Evolutionary conservation across 2,113 vertebrate species (phyloP).

Genomic region (Fulica atra): DNA sequence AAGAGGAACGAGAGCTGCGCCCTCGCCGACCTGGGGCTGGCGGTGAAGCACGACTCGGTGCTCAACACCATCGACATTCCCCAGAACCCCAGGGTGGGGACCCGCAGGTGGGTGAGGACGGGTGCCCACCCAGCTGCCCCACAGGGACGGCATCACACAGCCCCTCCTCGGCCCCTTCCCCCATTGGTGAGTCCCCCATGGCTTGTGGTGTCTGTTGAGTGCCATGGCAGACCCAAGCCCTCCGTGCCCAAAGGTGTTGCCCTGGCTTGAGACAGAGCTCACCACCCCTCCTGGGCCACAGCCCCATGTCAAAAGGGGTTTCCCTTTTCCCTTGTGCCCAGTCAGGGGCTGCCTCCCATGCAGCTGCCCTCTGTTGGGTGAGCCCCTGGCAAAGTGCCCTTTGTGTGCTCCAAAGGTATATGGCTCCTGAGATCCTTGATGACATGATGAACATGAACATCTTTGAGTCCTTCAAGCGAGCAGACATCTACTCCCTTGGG

Average conservation of each 20-base stretch:
- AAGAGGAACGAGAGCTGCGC: slow-evolving; percentile 92
- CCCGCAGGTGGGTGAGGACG: slow-evolving; percentile 80
- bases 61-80: slow-evolving; percentile 92
- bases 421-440: slow-evolving; percentile 97
- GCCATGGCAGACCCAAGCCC: neutral
- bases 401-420: slow-evolving; percentile 84
- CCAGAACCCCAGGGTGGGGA: slow-evolving; percentile 92
- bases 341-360: fast-evolving
- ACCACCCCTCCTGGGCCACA: fast-evolving
- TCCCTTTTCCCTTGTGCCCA: neutral
- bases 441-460: slow-evolving; percentile 88
- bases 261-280: neutral
- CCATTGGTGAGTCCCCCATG: fast-evolving
- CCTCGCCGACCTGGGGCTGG: slow-evolving; percentile 94
- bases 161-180: neutral
- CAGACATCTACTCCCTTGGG: slow-evolving; percentile 93
- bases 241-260: fast-evolving
- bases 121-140: fast-evolving
- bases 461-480: slow-evolving; percentile 96
- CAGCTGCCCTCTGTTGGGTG: fast-evolving
- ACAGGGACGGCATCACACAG: fast-evolving
- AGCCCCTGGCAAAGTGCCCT: neutral
- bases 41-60: slow-evolving; percentile 92
- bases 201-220: fast-evolving
- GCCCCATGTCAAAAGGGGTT: neutral